Evolutionary conservation across 2,113 vertebrate genomes (phyloP).

Genomic region (Eulacestoma nigropectus): DNA sequence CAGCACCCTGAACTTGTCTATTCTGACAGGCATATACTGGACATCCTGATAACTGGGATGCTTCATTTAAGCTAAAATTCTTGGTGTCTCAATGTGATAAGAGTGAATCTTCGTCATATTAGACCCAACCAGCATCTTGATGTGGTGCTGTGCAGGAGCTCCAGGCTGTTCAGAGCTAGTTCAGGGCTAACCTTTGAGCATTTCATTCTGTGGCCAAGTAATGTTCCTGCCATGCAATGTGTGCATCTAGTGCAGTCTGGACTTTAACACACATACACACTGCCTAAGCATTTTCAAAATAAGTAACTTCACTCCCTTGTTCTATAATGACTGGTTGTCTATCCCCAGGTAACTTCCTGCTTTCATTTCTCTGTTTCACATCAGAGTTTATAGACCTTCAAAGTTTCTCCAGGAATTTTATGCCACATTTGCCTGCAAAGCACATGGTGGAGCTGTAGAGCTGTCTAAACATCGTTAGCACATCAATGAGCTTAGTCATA

Average conservation of each 20-base stretch:
- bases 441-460: constrained; percentile 26
- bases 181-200: neutral
- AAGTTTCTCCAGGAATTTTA: neutral
- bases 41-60: neutral
- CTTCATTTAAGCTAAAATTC: neutral
- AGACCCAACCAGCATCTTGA: neutral
- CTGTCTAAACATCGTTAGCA: neutral
- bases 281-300: neutral
- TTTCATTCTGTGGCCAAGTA: neutral
- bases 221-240: neutral
- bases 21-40: neutral
- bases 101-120: neutral
- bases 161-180: neutral
- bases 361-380: neutral
- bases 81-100: neutral
- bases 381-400: neutral
- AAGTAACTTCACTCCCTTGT: neutral
- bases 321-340: neutral
- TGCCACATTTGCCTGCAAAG: neutral
- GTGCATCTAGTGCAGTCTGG: neutral
- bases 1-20: neutral
- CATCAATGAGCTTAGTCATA: neutral
- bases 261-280: neutral
- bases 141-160: neutral
- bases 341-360: neutral